These are phyloP conservation scores for Hirtodrosophila duncani DNA, from an alignment of 2,888 invertebrate species.

Conservation along the genomic window DNA sequence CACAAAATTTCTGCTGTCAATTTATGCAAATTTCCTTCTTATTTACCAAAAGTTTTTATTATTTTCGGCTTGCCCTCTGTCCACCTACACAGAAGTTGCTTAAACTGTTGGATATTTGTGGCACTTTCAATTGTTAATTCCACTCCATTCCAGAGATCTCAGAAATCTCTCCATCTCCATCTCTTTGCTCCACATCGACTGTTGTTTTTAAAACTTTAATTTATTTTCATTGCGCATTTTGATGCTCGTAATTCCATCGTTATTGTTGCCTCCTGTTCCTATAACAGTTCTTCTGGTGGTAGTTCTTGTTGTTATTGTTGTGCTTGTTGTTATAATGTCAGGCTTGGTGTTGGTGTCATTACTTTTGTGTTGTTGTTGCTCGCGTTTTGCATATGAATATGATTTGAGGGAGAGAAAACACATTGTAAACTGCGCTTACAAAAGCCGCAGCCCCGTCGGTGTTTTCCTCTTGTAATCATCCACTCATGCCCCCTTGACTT, in stretches of 20 bases:
- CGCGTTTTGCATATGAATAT: constrained; percentile 70
- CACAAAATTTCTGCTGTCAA: constrained; percentile 61
- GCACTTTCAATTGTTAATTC: constrained; percentile 43
- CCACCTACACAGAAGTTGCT: constrained; percentile 36
- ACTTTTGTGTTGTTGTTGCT: constrained; percentile 60
- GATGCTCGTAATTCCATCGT: constrained; percentile 74
- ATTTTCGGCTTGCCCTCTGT: constrained; percentile 2
- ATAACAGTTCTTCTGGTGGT: constrained; percentile 9
- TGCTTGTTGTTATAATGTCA: constrained; percentile 53
- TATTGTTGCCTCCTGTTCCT: constrained; percentile 68
- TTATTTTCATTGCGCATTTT: constrained; percentile 77
- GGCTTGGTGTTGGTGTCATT: constrained; percentile 71
- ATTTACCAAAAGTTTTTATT: constrained; percentile 39
- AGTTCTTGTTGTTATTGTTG: constrained; percentile 15
- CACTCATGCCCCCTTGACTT: constrained; percentile 15
- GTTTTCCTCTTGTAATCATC: constrained; percentile 11
- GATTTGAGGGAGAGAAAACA: constrained; percentile 48
- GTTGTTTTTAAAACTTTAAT: constrained; percentile 71
- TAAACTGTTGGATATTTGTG: constrained; percentile 23
- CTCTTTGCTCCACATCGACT: background rate
- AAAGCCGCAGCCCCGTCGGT: constrained; percentile 40
- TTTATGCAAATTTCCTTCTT: constrained; percentile 68
- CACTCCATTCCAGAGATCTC: constrained; percentile 7
- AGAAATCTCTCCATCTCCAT: constrained; percentile 13
- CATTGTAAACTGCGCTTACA: constrained; percentile 68